These are phyloP conservation scores for Loripinus fragilis DNA, from an alignment of 2,888 invertebrate genomes.

Conservation along the genomic window DNA sequence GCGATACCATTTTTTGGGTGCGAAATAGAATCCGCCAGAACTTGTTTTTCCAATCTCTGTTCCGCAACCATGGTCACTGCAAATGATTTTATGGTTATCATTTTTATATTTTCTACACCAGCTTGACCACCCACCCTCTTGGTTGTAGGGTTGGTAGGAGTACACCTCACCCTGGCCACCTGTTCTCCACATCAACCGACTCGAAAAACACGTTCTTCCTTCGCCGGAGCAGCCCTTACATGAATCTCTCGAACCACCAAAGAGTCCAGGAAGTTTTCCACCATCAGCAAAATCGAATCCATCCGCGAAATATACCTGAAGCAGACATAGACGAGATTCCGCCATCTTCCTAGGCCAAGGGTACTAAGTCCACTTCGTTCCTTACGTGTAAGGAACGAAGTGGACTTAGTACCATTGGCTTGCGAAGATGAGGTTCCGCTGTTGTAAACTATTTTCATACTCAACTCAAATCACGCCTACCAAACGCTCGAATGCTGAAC, in stretches of 20 bases:
- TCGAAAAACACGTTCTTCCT: slow-evolving; percentile 68
- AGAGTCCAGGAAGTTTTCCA: slow-evolving; percentile 73
- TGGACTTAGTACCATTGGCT: no score
- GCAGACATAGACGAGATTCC: no score
- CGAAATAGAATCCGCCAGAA: slow-evolving; percentile 49
- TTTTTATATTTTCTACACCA: slow-evolving; percentile 2
- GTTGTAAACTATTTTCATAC: no score
- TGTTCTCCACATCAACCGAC: slow-evolving; percentile 73
- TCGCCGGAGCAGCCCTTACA: slow-evolving; percentile 64
- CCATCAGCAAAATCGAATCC: slow-evolving; percentile 54
- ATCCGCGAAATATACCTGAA: slow-evolving; percentile 39
- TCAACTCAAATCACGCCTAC: no score
- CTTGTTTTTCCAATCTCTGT: slow-evolving; percentile 37
- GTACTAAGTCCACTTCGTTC: no score
- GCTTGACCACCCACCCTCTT: slow-evolving; percentile 26
- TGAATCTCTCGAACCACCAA: slow-evolving; percentile 54
- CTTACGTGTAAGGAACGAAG: no score
- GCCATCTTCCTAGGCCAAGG: no score
- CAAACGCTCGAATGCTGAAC: no score
- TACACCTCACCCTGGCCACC: slow-evolving; percentile 74
- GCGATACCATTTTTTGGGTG: slow-evolving; percentile 60
- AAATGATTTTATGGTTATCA: slow-evolving; percentile 23
- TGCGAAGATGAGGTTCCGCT: no score
- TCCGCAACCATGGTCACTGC: slow-evolving; percentile 19
- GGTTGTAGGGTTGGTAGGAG: slow-evolving; percentile 66